These are phyloP conservation scores for Pilophorus perplexus DNA, from an alignment of 2,888 invertebrate genomes.

Conservation along the genomic window DNA sequence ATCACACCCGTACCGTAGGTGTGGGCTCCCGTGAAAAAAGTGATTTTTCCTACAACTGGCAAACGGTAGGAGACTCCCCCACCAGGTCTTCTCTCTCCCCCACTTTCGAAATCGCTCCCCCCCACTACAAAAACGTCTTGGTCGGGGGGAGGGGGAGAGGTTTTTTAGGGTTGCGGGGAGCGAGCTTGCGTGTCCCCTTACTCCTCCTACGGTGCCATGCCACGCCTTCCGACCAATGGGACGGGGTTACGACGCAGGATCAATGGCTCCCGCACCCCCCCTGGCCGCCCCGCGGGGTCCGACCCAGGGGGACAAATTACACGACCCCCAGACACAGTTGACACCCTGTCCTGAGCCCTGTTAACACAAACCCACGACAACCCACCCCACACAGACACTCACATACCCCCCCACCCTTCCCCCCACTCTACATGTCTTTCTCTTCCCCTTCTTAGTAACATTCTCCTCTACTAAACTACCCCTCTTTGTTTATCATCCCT, in stretches of 20 bases:
- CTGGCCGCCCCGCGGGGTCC: neutral
- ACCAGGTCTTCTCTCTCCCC: slow-evolving; percentile 23
- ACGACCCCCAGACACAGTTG: slow-evolving; percentile 45
- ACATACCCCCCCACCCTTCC: slow-evolving; percentile 32
- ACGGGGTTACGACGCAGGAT: slow-evolving; percentile 39
- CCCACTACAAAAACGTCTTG: slow-evolving; percentile 32
- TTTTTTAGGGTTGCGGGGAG: slow-evolving; percentile 2
- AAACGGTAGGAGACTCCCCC: slow-evolving; percentile 23
- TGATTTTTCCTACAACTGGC: slow-evolving; percentile 44
- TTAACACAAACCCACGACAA: slow-evolving; percentile 46
- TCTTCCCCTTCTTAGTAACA: too few relatives aligned
- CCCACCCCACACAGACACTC: slow-evolving; percentile 37
- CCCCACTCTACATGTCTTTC: too few relatives aligned
- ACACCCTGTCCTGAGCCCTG: slow-evolving; percentile 47
- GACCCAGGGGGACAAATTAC: slow-evolving; percentile 44
- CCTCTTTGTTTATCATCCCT: slow-evolving; percentile 17
- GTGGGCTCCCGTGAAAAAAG: slow-evolving; percentile 45
- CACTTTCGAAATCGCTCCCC: slow-evolving; percentile 23
- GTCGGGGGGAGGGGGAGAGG: neutral
- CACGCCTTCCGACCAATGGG: slow-evolving; percentile 46
- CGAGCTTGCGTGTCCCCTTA: slow-evolving; percentile 24
- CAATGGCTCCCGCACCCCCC: slow-evolving; percentile 44
- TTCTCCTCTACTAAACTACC: slow-evolving; percentile 10
- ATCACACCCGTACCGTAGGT: slow-evolving; percentile 14
- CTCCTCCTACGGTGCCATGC: neutral